A percentile compares a stretch with the other conserved stretches of the same genome.
Evolutionary conservation across 2,113 vertebrate species (phyloP).

Genomic region (Cepphus grylle): DNA sequence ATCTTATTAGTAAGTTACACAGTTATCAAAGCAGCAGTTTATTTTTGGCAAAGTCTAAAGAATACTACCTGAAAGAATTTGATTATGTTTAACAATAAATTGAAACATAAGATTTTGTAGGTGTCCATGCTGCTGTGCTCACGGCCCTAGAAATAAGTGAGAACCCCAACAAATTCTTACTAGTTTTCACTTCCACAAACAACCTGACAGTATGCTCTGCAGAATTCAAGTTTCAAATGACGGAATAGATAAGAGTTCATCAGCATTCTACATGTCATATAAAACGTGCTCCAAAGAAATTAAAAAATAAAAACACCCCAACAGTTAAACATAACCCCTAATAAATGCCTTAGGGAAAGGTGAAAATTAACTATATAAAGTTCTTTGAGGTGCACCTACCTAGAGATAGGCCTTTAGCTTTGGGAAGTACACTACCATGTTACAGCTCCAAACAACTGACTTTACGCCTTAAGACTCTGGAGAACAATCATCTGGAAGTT

Average conservation of each 20-base stretch:
- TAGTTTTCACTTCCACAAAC: not conserved
- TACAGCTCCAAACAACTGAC: not conserved
- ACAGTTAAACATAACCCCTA: not conserved
- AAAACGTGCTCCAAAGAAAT: not conserved
- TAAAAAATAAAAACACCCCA: rapidly evolving
- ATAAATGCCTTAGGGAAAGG: not conserved
- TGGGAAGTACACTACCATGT: not conserved
- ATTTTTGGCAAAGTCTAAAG: not conserved
- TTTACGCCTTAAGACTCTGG: not conserved
- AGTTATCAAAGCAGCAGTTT: not conserved
- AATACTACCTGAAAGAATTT: not conserved
- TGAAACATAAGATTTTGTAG: not conserved
- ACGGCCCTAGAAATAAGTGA: not conserved
- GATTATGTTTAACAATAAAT: not conserved
- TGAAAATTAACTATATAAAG: not conserved
- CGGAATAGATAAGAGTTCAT: not conserved
- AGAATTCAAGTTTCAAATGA: not conserved
- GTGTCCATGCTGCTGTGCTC: not conserved
- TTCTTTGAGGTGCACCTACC: not conserved
- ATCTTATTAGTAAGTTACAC: not conserved
- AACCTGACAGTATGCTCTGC: not conserved
- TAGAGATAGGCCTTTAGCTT: not conserved
- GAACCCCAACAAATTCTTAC: not conserved
- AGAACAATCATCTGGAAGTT: not conserved
- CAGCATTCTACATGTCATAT: not conserved